phyloP scores from a whole-genome alignment of 2,888 invertebrate species.

The Metellina segmentata region DNA sequence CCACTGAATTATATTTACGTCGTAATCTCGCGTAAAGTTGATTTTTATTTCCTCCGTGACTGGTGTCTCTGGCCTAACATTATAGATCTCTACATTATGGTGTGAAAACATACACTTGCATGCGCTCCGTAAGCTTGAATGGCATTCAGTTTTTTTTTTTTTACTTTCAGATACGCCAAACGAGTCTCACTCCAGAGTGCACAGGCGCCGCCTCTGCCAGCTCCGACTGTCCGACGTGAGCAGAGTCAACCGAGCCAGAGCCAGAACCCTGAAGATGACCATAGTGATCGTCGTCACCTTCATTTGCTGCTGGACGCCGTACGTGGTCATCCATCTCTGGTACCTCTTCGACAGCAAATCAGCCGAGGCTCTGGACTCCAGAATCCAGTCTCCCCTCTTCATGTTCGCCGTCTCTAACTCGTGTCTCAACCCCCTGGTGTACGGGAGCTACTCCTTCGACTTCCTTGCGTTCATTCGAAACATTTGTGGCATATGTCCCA shows the following conservation, averaged over 20 bases:
- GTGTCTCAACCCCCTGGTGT: conserved; percentile 90
- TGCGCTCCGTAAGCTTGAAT: too few relatives aligned
- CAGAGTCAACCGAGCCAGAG: conserved; percentile 86
- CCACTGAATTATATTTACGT: too few relatives aligned
- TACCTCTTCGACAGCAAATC: conserved; percentile 86
- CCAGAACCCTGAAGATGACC: conserved; percentile 88
- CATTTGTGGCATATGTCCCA: not conserved
- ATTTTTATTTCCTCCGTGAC: too few relatives aligned
- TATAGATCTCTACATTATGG: too few relatives aligned
- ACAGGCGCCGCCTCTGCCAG: conserved; percentile 82
- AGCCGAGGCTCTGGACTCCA: conserved; percentile 85
- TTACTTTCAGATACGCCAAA: not conserved
- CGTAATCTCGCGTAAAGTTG: too few relatives aligned
- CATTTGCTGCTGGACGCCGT: conserved; percentile 89
- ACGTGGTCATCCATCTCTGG: conserved; percentile 88
- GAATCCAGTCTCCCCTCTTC: conserved; percentile 82
- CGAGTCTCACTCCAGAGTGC: not conserved
- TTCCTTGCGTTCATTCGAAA: not conserved
- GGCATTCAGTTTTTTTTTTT: too few relatives aligned
- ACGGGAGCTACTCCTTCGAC: conserved; percentile 85
- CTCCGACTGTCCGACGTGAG: conserved; percentile 86
- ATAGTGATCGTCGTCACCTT: conserved; percentile 89
- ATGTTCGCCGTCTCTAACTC: conserved; percentile 91
- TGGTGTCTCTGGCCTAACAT: too few relatives aligned
- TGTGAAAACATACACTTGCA: too few relatives aligned